A percentile compares a stretch with the other conserved stretches of the same genome.
phyloP scores from a whole-genome alignment of 23 tunicate genomes.

The Ciona savignyi region DNA sequence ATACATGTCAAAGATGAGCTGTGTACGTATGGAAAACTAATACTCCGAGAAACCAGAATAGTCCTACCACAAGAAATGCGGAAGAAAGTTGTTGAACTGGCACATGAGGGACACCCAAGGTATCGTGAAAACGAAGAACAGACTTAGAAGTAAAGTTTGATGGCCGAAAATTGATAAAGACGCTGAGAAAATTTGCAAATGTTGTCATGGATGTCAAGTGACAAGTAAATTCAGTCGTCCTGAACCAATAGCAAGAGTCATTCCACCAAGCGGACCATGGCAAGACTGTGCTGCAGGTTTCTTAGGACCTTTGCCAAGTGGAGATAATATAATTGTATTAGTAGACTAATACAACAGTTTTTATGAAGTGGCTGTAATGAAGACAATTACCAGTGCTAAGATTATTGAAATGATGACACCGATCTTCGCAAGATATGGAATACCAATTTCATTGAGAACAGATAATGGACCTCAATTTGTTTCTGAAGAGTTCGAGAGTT shows the following conservation, averaged over 20 bases:
- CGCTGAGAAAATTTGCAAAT: conserved; percentile 16
- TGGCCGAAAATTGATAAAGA: conserved; percentile 37
- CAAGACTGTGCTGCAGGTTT: conserved; percentile 20
- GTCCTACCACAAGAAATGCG: neutral
- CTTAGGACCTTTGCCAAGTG: conserved; percentile 23
- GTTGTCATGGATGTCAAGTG: conserved; percentile 30
- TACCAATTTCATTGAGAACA: too few species aligned
- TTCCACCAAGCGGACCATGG: conserved; percentile 17
- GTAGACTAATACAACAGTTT: conserved; percentile 25
- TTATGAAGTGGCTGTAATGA: too few species aligned
- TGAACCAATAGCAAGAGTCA: neutral
- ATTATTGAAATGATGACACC: too few species aligned
- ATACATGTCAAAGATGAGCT: conserved; percentile 21
- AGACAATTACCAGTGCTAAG: too few species aligned
- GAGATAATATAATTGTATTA: conserved; percentile 25
- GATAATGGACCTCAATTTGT: too few species aligned
- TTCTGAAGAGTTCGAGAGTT: too few species aligned
- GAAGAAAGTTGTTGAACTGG: neutral
- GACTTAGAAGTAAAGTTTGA: conserved; percentile 23
- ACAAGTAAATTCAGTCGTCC: neutral
- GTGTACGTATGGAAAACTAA: neutral
- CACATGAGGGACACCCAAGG: neutral
- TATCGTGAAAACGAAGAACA: neutral
- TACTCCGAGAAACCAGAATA: neutral
- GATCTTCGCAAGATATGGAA: too few species aligned